Evolutionary conservation across 1,140 invertebrate genomes (phyloP), one percentile per base, ranked within the genome.

Genomic region (Anadara kagoshimensis): DNA sequence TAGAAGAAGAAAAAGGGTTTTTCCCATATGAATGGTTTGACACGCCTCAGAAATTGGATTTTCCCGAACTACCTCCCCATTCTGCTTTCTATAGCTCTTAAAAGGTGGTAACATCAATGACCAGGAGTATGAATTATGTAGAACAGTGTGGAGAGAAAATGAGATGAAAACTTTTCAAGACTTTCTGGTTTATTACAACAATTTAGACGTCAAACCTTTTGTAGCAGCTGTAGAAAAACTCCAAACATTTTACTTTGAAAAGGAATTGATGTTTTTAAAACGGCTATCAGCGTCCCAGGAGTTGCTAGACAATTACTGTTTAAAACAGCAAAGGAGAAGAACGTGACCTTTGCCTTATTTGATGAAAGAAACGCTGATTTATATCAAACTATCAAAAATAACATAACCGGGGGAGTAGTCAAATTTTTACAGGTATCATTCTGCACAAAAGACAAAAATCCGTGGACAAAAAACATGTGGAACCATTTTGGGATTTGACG

Each of bases 1-100:
- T 78, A 5, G 20, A 16, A 36, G 72, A 74, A 67, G 20, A 63
- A 26, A 79, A 83, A 45, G 73, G 76, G 0, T 70, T 71, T 57
- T 82, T 80, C 36, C 41, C 69, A 0, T 78, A 80, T 43, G 68
- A 77, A 63, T 67, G 22, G 49, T 49, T 77, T 24, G 59, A 54
- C n/a, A 16, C 12, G n/a, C 18, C 65, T 0, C 45, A 73, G 10
- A 26, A 61, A 66, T 49, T 72, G 24, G 29, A 62, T 4, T 8
- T 18, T 11, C 43, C 45, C 0, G 1, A 20, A 14, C 62, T 78
- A 14, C 78, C 69, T 18, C 59, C 71, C 4, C 57, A 45, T 18
- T 20, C 24, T n/a, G 69, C 69, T 10, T 80, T 80, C 62, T 68
- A 59, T 22, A 61, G 54, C 24, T 47, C 45, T 24, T 75, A 18